Conservation (phyloP, 2,113 vertebrate species). For the Gobio gobio region DNA sequence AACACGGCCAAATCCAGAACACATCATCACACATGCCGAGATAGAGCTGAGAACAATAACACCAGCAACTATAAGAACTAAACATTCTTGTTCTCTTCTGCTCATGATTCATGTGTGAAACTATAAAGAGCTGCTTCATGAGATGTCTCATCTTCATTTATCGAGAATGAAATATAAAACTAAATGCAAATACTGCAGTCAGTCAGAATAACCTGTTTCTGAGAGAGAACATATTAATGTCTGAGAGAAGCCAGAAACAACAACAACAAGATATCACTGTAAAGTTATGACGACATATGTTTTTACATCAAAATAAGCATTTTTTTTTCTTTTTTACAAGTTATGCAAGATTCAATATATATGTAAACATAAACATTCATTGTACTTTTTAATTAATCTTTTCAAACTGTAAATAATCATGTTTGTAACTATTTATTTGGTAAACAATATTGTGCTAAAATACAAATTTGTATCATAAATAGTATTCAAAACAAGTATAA, state of each 20-base stretch:
- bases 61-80: background rate
- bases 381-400: background rate
- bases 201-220: background rate
- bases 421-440: background rate
- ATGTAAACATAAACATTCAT: background rate
- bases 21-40: too few relatives aligned
- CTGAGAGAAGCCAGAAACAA: background rate
- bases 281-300: too few relatives aligned
- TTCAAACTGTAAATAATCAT: background rate
- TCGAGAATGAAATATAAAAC: background rate
- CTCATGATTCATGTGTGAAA: background rate
- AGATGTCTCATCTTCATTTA: background rate
- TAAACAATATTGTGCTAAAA: background rate
- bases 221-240: background rate
- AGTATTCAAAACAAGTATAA: too few relatives aligned
- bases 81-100: background rate
- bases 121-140: background rate
- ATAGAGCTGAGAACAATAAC: background rate
- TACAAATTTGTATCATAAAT: too few relatives aligned
- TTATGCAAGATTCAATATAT: too few relatives aligned
- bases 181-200: background rate
- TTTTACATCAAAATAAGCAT: too few relatives aligned
- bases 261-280: too few relatives aligned
- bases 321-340: too few relatives aligned
- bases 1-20: too few relatives aligned